Conservation (phyloP, 2,113 vertebrate genomes). For the Oenanthe melanoleuca region DNA sequence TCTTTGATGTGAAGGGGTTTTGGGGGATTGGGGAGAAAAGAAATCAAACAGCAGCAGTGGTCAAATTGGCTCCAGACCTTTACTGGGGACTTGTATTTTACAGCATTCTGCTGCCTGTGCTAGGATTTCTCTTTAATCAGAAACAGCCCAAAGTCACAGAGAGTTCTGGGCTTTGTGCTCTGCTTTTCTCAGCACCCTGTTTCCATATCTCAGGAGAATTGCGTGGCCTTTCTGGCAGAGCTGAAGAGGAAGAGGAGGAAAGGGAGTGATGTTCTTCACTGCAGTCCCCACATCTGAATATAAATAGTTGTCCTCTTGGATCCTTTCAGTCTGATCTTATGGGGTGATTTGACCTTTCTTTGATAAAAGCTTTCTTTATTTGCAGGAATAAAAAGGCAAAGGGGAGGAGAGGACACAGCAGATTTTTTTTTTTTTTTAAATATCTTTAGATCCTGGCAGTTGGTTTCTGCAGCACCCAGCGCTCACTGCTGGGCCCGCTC, state of each 20-base stretch:
- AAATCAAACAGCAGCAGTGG: background rate
- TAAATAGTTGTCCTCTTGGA: background rate
- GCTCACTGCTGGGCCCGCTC: fast-evolving
- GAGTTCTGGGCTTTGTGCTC: background rate
- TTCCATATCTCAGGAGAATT: background rate
- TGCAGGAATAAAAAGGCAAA: conserved; percentile 1
- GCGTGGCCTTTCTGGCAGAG: background rate
- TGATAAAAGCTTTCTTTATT: conserved; percentile 50
- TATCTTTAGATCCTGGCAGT: background rate
- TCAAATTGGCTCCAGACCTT: background rate
- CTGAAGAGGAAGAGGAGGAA: conserved; percentile 4
- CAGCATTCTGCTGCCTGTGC: background rate
- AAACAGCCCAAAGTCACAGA: background rate
- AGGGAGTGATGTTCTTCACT: background rate
- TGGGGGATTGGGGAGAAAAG: background rate
- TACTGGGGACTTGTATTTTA: background rate
- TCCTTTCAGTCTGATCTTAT: background rate
- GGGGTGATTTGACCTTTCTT: conserved; percentile 41
- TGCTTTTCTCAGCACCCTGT: background rate
- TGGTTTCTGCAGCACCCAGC: background rate
- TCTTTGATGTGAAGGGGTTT: background rate
- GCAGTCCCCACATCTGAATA: background rate
- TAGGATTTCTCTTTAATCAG: background rate
- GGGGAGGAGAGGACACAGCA: background rate
- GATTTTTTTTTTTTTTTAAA: background rate